Evolutionary conservation across 2,888 invertebrate species (phyloP), one percentile per base, ranked within the genome.

Genomic region (Pristionchus entomophagus): DNA sequence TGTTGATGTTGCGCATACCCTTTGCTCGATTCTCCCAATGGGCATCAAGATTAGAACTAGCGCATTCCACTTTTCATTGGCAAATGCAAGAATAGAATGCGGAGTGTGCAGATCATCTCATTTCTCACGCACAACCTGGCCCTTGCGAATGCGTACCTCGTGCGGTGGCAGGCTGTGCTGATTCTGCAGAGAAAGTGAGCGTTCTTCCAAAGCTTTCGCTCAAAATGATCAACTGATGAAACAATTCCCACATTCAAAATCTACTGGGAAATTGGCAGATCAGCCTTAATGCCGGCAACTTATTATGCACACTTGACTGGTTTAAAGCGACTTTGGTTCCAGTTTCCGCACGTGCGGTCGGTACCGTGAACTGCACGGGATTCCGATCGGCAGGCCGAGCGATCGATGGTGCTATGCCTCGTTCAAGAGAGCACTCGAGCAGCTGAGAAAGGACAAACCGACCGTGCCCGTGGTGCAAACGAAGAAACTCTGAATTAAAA

Each of bases 51-150:
- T 5, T 38, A n/a, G 2, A 35, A 14, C 35, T 3, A 59, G 6
- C 19, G 19, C 56, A 17, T n/a, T 56, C 56, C 2, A 1, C 29
- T 45, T 3, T 10, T 78, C 78, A 17, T 49, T 78, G 41, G n/a
- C n/a, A n/a, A n/a, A n/a, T n/a, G n/a, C n/a, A n/a, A n/a, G n/a
- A n/a, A n/a, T n/a, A n/a, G n/a, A n/a, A n/a, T n/a, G n/a, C n/a
- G n/a, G n/a, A n/a, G n/a, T n/a, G n/a, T n/a, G n/a, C 51, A 81
- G 81, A 81, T 81, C 10, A 82, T 82, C 56, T 56, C 82, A 1
- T 82, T 29, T 17, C 59, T 82, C 1, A 29, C 22, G 26, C 56
- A 32, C 12, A n/a, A 49, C n/a, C n/a, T 22, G 2, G 82, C 22
- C 1, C 38, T 56, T 22, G 35, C 41, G 6, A 82, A 59, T 29